phyloP scores from a whole-genome alignment of 2,797 vertebrate genomes.

The Tachyglossus aculeatus region DNA sequence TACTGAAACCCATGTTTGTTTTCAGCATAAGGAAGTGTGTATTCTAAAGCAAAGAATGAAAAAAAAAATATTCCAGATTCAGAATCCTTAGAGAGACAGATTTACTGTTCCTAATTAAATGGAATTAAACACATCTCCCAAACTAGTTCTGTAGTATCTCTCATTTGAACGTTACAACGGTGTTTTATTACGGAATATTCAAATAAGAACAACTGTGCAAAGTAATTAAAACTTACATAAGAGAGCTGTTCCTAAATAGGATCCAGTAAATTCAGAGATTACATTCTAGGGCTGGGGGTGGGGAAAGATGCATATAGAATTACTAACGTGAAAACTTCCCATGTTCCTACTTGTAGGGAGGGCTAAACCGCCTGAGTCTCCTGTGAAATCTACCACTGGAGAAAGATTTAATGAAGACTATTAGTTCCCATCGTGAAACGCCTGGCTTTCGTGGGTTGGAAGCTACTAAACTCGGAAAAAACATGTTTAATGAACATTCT shows the following conservation, averaged over 20 bases:
- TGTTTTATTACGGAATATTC: constrained; percentile 34
- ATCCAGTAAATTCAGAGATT: constrained; percentile 22
- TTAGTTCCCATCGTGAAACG: constrained; percentile 24
- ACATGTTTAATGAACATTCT: constrained; percentile 47
- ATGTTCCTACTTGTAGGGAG: constrained; percentile 36
- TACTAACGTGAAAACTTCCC: constrained; percentile 13
- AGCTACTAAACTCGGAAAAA: constrained; percentile 22
- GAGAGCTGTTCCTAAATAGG: constrained; percentile 48
- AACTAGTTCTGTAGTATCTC: constrained; percentile 34
- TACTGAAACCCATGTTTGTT: background rate
- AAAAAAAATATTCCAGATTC: background rate
- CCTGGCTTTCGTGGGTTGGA: constrained; percentile 37
- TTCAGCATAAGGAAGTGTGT: background rate
- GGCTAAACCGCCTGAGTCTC: background rate
- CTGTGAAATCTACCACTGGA: constrained; percentile 34
- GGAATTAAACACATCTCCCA: constrained; percentile 11
- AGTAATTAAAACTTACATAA: constrained; percentile 40
- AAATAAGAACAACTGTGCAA: constrained; percentile 47
- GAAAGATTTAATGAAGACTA: background rate
- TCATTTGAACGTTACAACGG: constrained; percentile 26
- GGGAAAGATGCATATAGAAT: background rate
- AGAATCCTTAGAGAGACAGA: background rate
- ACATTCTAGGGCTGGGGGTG: background rate
- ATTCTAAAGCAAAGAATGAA: background rate
- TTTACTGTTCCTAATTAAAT: constrained; percentile 13